Evolutionary conservation across 2,888 invertebrate genomes (phyloP), one percentile per base, ranked within the genome.

Genomic region (Chouioia cunea): DNA sequence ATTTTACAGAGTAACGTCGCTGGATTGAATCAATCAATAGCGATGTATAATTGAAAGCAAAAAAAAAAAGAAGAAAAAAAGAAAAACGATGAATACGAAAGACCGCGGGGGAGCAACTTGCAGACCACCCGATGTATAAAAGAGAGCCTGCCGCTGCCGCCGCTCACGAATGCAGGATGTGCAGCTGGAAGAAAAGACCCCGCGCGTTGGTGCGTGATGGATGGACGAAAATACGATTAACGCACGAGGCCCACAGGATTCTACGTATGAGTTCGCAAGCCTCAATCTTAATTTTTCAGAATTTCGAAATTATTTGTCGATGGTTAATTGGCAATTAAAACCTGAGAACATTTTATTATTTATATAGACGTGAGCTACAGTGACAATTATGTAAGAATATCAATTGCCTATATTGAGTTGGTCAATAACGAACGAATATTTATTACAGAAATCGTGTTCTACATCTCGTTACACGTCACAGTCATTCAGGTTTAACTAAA

Each of bases 171-270:
- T 60, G 70, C 70, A 70, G 73, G 73, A 75, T 75, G 73, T 52
- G 59, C 58, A 62, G 57, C 62, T 57, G 48, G 27, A 43, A 68
- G 69, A 72, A 72, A 70, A 71, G 74, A 53, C 68, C 57, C 54
- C 65, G 36, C 14, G 54, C 36, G 15, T 48, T 16, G 12, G 48
- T 46, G 27, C 66, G 74, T 73, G 73, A 75, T 73, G 74, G 74
- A 75, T 74, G 68, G 71, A 73, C 73, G 65, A 75, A 75, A 75
- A 75, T 75, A 75, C 75, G 75, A 75, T 75, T 73, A 70, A 73
- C 71, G 71, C 59, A 16, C 14, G 66, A 44, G 50, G 27, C 27
- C 27, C 27, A 27, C 27, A 27, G 27, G 6, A 27, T 27, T 27
- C 27, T 27, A 27, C 27, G 27, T 27, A 27, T 27, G 27, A 27